phyloP scores from a whole-genome alignment of 2,888 invertebrate species.

The Sarcophaga caerulescens region DNA sequence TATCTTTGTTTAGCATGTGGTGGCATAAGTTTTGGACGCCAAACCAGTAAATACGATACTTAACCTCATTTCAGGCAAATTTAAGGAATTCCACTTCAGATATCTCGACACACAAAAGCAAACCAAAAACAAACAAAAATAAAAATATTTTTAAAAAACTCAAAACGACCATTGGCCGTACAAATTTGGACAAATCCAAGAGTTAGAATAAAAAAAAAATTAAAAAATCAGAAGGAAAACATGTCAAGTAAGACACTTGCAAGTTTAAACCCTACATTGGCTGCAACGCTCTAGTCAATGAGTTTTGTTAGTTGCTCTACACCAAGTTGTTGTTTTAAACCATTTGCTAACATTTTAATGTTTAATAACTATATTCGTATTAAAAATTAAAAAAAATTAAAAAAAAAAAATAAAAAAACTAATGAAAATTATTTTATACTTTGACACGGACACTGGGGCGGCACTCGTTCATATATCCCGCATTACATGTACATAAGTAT shows the following conservation, averaged over 20 bases:
- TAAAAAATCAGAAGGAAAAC: not conserved
- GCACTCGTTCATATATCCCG: not conserved
- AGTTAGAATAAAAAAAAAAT: not conserved
- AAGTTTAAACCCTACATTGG: conserved; percentile 15
- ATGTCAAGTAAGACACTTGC: conserved; percentile 30
- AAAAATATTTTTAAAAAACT: not conserved
- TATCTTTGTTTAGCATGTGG: conserved; percentile 59
- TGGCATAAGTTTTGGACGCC: conserved; percentile 57
- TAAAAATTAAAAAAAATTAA: not conserved
- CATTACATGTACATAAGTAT: not conserved
- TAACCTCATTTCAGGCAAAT: conserved; percentile 58
- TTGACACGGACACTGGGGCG: not conserved
- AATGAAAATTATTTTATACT: conserved; percentile 23
- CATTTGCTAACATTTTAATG: conserved; percentile 14
- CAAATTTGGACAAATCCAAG: not conserved
- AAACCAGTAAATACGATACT: conserved; percentile 55
- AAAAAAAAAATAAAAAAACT: not conserved
- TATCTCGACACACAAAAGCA: conserved; percentile 6
- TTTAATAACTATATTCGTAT: conserved; percentile 61
- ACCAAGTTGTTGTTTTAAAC: conserved; percentile 6
- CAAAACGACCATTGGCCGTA: not conserved
- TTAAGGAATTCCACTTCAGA: conserved; percentile 59
- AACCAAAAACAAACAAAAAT: not conserved
- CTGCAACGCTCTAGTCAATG: conserved; percentile 1
- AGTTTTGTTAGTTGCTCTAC: conserved; percentile 13